Conservation (phyloP, 2,797 vertebrate genomes). For the Melanogrammus aeglefinus region DNA sequence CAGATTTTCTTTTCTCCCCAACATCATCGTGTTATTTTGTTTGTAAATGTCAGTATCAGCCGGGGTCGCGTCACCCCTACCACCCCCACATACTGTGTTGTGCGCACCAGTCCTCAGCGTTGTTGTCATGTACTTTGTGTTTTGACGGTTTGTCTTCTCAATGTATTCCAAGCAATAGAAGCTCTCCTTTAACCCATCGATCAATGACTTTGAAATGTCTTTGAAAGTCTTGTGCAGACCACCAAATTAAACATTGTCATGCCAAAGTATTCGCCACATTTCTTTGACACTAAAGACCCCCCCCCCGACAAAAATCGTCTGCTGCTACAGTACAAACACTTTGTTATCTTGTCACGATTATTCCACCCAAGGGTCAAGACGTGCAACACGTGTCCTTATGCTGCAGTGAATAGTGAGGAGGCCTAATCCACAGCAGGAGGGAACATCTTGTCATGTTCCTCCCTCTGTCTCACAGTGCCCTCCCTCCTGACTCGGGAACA, state of each 20-base stretch:
- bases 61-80: background rate
- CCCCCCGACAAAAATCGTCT: background rate
- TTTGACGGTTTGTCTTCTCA: constrained; percentile 47
- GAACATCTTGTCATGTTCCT: constrained; percentile 15
- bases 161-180: constrained; percentile 67
- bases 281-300: background rate
- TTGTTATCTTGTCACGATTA: background rate
- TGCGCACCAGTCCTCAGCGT: constrained; percentile 32
- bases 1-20: background rate
- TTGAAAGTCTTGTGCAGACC: constrained; percentile 34
- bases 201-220: constrained; percentile 32
- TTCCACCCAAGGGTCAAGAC: constrained; percentile 10
- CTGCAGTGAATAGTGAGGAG: background rate
- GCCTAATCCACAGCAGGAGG: constrained; percentile 10
- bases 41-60: background rate
- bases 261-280: constrained; percentile 44
- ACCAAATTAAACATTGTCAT: constrained; percentile 45
- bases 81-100: background rate
- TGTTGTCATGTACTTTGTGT: constrained; percentile 54
- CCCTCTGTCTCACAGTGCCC: constrained; percentile 15
- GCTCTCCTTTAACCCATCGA: constrained; percentile 35
- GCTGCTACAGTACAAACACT: background rate
- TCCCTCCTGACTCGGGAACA: constrained; percentile 18
- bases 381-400: constrained; percentile 13
- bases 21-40: background rate